phyloP scores from a whole-genome alignment of 2,888 invertebrate species.

The Polydrusus tereticollis region DNA sequence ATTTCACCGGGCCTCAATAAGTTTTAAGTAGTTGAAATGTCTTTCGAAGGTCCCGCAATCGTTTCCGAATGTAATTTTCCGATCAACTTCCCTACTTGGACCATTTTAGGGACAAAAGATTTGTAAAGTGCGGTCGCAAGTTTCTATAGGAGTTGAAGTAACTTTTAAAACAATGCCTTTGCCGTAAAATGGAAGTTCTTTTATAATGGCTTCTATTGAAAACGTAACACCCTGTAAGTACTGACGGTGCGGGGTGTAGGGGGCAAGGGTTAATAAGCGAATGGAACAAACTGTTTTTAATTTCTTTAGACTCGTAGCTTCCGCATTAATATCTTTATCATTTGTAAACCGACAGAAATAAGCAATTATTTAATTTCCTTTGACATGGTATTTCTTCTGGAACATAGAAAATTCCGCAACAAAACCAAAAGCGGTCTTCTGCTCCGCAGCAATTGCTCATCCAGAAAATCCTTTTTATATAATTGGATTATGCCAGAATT shows the following conservation, averaged over 20 bases:
- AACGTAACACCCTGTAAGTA: no score
- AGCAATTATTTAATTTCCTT: slow-evolving; percentile 13
- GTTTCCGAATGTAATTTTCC: slow-evolving; percentile 36
- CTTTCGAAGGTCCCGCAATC: slow-evolving; percentile 19
- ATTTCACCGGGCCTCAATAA: neutral
- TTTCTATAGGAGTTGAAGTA: slow-evolving; percentile 1
- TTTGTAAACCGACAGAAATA: neutral
- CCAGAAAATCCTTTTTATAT: slow-evolving; percentile 40
- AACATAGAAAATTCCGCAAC: neutral
- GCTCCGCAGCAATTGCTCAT: slow-evolving; percentile 30
- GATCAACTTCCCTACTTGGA: slow-evolving; percentile 38
- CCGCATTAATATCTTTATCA: neutral
- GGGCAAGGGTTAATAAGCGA: no score
- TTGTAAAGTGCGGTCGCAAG: slow-evolving; percentile 21
- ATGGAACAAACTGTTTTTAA: no score
- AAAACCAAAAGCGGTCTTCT: slow-evolving; percentile 5
- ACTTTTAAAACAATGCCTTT: slow-evolving; percentile 15
- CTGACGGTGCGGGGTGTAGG: no score
- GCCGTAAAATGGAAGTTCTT: neutral
- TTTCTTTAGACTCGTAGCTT: neutral
- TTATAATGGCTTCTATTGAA: no score
- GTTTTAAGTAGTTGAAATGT: slow-evolving; percentile 19
- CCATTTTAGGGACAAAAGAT: slow-evolving; percentile 32
- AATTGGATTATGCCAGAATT: slow-evolving; percentile 40
- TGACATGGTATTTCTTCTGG: neutral